Evolutionary conservation across 2,888 invertebrate genomes (phyloP).

Genomic region (Lepidocyrtoides sp.): DNA sequence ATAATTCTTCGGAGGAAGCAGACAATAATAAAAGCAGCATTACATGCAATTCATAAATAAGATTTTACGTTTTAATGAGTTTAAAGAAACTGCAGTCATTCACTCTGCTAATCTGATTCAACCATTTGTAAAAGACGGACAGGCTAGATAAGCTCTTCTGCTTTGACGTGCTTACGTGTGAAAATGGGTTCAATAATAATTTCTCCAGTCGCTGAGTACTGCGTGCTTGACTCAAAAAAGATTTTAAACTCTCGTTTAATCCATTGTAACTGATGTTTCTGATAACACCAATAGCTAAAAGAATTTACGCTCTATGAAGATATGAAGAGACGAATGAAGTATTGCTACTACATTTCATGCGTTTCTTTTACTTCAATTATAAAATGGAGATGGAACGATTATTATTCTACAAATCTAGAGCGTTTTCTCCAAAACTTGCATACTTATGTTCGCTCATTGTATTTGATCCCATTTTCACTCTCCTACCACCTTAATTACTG

Average conservation of each 20-base stretch:
- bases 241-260: too few species aligned
- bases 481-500: too few species aligned
- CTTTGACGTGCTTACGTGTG: neutral
- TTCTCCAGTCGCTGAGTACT: too few species aligned
- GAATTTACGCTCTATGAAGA: neutral
- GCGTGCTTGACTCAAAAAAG: too few species aligned
- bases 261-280: neutral
- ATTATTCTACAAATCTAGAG: too few species aligned
- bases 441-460: too few species aligned
- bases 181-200: conserved; percentile 4
- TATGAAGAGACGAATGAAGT: too few species aligned
- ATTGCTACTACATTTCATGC: too few species aligned
- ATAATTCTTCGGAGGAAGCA: neutral
- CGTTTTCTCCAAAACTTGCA: too few species aligned
- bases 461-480: too few species aligned
- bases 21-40: neutral
- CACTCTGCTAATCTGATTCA: neutral
- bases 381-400: too few species aligned
- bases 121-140: conserved; percentile 14
- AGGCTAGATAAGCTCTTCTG: neutral
- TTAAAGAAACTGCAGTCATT: neutral
- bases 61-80: neutral
- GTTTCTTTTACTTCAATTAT: too few species aligned
- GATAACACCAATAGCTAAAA: neutral
- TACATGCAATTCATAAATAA: neutral